Evolutionary conservation across 2,113 vertebrate species (phyloP).

Genomic region (Tringa solitaria): DNA sequence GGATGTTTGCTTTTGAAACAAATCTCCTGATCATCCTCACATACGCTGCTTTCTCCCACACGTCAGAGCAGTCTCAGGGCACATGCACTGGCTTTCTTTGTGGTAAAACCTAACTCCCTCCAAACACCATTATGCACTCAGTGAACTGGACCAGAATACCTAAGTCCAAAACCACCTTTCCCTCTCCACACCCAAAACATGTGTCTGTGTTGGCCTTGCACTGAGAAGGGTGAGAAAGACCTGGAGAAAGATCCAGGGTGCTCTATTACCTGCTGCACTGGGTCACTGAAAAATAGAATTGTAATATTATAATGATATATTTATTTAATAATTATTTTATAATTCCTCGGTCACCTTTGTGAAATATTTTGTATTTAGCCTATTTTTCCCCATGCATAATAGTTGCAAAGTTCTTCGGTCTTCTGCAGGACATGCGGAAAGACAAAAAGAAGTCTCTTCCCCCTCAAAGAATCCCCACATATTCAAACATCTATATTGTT

Average conservation of each 20-base stretch:
- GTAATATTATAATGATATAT: not conserved
- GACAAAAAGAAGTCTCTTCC: not conserved
- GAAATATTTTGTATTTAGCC: not conserved
- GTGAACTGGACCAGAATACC: not conserved
- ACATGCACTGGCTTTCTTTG: not conserved
- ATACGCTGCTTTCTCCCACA: not conserved
- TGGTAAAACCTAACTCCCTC: not conserved
- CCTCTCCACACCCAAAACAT: not conserved
- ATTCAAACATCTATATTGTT: not conserved
- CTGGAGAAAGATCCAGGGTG: not conserved
- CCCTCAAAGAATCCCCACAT: not conserved
- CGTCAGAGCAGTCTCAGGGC: not conserved
- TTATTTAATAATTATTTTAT: not conserved
- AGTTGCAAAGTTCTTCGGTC: not conserved
- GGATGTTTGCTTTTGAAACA: not conserved
- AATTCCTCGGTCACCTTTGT: not conserved
- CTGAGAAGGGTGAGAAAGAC: not conserved
- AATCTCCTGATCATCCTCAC: not conserved
- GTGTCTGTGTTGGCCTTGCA: not conserved
- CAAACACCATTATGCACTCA: not conserved
- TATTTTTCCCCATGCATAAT: not conserved
- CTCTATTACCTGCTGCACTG: not conserved
- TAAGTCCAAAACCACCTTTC: not conserved
- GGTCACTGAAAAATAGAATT: not conserved
- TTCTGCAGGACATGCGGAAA: not conserved